Conservation (phyloP, 2,113 vertebrate species). For the Dolichallabes microphthalmus region DNA sequence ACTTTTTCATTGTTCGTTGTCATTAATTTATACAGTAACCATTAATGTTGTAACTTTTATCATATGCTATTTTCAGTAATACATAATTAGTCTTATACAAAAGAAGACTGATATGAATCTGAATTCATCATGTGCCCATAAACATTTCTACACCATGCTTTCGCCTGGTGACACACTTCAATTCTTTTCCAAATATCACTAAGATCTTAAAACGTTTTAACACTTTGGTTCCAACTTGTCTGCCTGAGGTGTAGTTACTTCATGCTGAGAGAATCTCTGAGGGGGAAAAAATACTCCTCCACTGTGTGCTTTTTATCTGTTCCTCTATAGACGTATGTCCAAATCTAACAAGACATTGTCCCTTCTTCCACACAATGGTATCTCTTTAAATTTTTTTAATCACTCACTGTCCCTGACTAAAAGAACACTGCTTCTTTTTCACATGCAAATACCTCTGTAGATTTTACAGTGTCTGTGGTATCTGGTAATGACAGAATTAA, state of each 20-base stretch:
- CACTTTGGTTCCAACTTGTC: background rate
- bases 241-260: background rate
- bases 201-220: background rate
- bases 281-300: background rate
- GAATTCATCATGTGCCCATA: background rate
- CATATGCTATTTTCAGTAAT: too few species aligned
- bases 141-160: background rate
- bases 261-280: background rate
- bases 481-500: constrained; percentile 7
- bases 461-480: background rate
- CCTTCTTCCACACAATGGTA: background rate
- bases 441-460: background rate
- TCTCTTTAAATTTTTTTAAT: background rate
- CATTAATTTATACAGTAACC: background rate
- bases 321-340: background rate
- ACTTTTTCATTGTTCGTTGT: background rate
- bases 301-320: background rate
- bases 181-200: background rate
- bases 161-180: background rate
- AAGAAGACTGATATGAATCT: background rate
- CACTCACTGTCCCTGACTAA: background rate
- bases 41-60: background rate
- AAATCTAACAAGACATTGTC: constrained; percentile 2
- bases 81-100: background rate
- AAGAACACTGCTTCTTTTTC: background rate